A percentile compares a stretch with the other conserved stretches of the same genome.
Evolutionary conservation across 23 tunicate genomes (phyloP).

Genomic region (Ciona savignyi): DNA sequence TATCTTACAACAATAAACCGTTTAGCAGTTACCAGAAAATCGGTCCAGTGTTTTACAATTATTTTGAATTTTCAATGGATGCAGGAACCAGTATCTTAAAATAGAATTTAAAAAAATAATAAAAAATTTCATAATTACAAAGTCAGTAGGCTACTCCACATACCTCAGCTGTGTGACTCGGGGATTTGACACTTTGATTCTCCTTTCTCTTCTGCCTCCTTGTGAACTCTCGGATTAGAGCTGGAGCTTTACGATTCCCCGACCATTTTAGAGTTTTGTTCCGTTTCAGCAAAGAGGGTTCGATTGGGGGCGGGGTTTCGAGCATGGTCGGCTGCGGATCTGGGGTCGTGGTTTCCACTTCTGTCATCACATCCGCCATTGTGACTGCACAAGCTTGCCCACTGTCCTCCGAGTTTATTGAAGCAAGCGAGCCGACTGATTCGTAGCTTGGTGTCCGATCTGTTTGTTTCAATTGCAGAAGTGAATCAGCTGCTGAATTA

Average conservation of each 20-base stretch:
- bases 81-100: too few species aligned
- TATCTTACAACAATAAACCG: too few species aligned
- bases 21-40: too few species aligned
- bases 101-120: too few species aligned
- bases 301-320: not conserved
- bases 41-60: too few species aligned
- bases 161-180: not conserved
- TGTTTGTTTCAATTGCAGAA: not conserved
- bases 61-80: too few species aligned
- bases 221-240: conserved; percentile 72
- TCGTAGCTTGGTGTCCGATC: not conserved
- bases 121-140: too few species aligned
- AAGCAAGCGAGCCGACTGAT: conserved; percentile 14
- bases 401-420: conserved; percentile 21
- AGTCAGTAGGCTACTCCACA: too few species aligned
- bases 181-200: not conserved
- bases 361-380: conserved; percentile 53
- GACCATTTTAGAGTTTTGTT: conserved; percentile 85
- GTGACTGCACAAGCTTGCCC: conserved; percentile 15
- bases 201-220: conserved; percentile 15
- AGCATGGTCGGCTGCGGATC: not conserved
- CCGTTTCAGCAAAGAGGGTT: conserved; percentile 27
- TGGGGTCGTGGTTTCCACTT: conserved; percentile 5
- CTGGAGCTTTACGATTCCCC: conserved; percentile 78
- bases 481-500: not conserved